Conservation (phyloP, 2,113 vertebrate genomes). For the Amazona vittata region DNA sequence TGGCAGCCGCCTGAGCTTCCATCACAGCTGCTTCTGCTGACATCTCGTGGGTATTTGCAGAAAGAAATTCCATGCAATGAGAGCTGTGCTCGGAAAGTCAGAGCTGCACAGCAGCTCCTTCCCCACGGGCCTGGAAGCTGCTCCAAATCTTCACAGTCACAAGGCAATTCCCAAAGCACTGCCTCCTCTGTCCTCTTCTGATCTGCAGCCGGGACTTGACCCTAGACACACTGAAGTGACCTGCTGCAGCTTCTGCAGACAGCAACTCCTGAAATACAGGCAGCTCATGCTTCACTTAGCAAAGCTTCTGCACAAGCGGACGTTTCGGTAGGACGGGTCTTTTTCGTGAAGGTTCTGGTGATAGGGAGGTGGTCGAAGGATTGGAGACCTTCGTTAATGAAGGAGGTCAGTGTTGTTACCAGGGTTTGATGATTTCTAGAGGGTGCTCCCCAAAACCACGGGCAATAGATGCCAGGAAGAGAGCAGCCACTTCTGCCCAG, state of each 20-base stretch:
- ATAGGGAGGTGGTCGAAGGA: no score
- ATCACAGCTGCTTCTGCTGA: slow-evolving; percentile 66
- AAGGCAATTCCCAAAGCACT: slow-evolving; percentile 1
- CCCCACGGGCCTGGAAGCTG: not conserved
- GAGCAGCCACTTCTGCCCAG: not conserved
- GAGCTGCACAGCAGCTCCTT: slow-evolving; percentile 60
- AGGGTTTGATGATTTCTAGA: not conserved
- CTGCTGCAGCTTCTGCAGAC: not conserved
- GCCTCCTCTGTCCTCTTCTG: not conserved
- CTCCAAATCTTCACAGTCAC: slow-evolving; percentile 39
- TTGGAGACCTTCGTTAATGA: no score
- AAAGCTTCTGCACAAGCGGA: not conserved
- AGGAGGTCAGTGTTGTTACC: no score
- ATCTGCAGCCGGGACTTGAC: slow-evolving; percentile 5
- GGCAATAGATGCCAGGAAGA: not conserved
- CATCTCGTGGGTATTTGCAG: not conserved
- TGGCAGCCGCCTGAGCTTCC: slow-evolving; percentile 65
- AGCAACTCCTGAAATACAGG: not conserved
- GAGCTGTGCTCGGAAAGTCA: slow-evolving; percentile 34
- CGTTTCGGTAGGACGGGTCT: no score
- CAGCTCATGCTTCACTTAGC: not conserved
- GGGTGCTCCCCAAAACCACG: not conserved
- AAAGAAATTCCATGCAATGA: slow-evolving; percentile 57
- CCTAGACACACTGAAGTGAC: not conserved
- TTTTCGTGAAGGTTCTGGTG: no score